These are phyloP conservation scores for Idaea aversata DNA, from an alignment of 2,888 invertebrate genomes.

Conservation along the genomic window DNA sequence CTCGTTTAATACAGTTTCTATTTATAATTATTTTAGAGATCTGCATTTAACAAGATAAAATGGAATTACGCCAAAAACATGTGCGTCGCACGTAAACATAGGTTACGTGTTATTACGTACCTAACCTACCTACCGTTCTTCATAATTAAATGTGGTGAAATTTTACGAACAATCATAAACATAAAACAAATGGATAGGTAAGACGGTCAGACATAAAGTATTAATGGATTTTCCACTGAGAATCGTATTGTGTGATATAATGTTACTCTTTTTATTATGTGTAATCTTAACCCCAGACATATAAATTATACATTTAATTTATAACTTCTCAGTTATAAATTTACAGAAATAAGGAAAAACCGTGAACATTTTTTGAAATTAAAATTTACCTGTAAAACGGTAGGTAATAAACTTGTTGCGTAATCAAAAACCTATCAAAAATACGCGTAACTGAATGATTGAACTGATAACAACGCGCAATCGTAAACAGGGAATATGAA, in stretches of 20 bases:
- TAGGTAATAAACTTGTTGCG: not conserved
- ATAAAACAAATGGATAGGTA: conserved; percentile 1
- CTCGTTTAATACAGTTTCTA: not conserved
- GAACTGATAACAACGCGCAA: not conserved
- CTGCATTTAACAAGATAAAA: not conserved
- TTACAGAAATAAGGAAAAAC: not conserved
- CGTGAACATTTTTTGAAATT: not conserved
- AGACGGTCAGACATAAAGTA: conserved; percentile 1
- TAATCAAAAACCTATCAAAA: not conserved
- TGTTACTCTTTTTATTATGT: not conserved
- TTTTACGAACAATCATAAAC: conserved; percentile 1
- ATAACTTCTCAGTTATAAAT: not conserved
- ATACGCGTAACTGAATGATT: not conserved
- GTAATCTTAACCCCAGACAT: not conserved
- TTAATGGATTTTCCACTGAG: not conserved
- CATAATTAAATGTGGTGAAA: not conserved
- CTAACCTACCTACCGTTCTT: not conserved
- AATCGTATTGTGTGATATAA: not conserved
- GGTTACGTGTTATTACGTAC: not conserved
- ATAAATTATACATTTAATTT: not conserved
- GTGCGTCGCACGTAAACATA: not conserved
- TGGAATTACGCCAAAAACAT: not conserved
- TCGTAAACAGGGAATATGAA: not conserved
- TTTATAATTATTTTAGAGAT: not conserved
- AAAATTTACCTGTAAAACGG: not conserved